Base-by-base conservation (phyloP, 2,888 invertebrate genomes). In the Sthenelais limicola region DNA sequence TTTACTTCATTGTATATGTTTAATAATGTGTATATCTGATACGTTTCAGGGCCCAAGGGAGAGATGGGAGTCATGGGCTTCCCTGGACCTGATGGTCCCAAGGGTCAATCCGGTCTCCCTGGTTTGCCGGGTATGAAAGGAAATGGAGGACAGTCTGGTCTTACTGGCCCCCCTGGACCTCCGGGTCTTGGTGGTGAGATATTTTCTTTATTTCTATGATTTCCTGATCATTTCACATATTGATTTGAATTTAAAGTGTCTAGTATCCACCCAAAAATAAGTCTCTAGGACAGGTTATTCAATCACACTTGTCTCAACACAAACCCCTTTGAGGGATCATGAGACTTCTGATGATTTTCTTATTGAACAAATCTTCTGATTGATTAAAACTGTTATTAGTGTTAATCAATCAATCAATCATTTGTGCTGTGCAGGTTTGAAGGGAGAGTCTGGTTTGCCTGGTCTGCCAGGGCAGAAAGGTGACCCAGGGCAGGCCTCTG, bases 401-500 rank as follows among this genome's bases (percentile, higher is more conserved):
- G 43, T 15, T 9, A 43, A 43, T 43, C 18, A 18, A 43, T 43
- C 9, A 43, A 18, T 43, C n/a, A n/a, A n/a, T n/a, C n/a, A n/a
- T n/a, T n/a, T n/a, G 24, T 28, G 24, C 56, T 28, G 1, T 51
- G 7, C 35, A 62, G 70, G 73, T 9, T 15, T 62, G 0, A 80
- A 80, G 66, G 86, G 86, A 73, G 75, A 73, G 18, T 12, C 58
- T 43, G 80, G 80, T 32, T 43, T 49, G 32, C 73, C 68, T 58
- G 80, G 80, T 26, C 33, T 73, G 3, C 76, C 74, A 15, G 80
- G 80, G 26, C 69, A 66, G 51, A 75, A 68, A 48, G 77, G 77
- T 38, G 70, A 70, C 21, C 74, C 74, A 12, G 79, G 79, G 47
- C 38, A n/a, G 33, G 84, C 84, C 77, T 96, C 72, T 80, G 9